Base-by-base conservation (phyloP, 2,888 invertebrate species). In the Drosophila robusta region DNA sequence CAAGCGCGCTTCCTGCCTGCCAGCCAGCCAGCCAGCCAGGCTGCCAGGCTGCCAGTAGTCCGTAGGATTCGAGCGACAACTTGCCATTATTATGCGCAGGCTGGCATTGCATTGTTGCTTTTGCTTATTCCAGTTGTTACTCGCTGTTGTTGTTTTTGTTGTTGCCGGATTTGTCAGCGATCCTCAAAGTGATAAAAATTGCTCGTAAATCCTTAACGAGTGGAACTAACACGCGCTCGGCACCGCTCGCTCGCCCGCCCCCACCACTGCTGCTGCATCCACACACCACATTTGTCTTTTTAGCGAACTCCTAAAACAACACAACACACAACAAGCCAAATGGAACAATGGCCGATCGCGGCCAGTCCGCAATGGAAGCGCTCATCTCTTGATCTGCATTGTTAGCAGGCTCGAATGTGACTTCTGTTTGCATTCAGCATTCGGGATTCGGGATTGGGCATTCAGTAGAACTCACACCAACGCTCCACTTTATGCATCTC, bases 141-240 rank as follows among this genome's bases (percentile, higher is more conserved):
- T 62, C 34, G 49, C n/a, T 64, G 51, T 50, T 73, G 64, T 45
- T 67, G 63, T 29, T 64, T 68, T 60, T 80, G 80, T 90, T 90
- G 83, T 80, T 84, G 84, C 88, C 89, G 91, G 91, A 91, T 92
- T 92, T 91, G 92, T 92, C 91, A 91, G 86, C 90, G 91, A 91
- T 91, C 89, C 89, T 89, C 87, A 90, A 90, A 91, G 92, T 91
- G 91, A 91, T 91, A 91, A 91, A 92, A 91, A 86, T 91, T 90
- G 90, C 92, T 91, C 92, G 92, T 92, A 91, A 91, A 91, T 91
- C 92, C 89, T 91, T 91, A 91, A 91, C 90, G 90, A 90, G 87
- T 89, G 89, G 87, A 89, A 84, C 89, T 89, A 86, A 86, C 86
- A 86, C 90, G 86, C 89, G 86, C 90, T 88, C 58, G 51, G 46